Evolutionary conservation across 2,797 vertebrate genomes (phyloP).

Genomic region (Glossophaga mutica): DNA sequence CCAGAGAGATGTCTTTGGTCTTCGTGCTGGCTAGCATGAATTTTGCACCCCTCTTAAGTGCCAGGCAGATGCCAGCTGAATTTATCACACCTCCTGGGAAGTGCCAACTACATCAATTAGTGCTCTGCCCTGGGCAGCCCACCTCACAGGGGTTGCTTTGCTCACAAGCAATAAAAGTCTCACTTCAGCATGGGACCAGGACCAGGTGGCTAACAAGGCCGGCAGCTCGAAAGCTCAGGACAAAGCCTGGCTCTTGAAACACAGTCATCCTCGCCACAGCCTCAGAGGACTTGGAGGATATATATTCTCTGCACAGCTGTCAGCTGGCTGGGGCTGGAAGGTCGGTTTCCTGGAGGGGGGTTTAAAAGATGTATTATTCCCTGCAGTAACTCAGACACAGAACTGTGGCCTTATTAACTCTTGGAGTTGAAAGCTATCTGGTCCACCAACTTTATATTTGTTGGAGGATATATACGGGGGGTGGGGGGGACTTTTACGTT

Average conservation of each 20-base stretch:
- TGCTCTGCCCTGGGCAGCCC: not conserved
- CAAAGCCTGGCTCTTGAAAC: not conserved
- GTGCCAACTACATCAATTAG: conserved; percentile 22
- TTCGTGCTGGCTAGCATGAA: not conserved
- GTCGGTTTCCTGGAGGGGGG: not conserved
- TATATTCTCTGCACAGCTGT: not conserved
- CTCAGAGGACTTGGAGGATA: not conserved
- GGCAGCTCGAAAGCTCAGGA: not conserved
- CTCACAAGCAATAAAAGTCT: not conserved
- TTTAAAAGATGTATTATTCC: not conserved
- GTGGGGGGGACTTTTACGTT: not conserved
- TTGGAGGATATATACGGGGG: not conserved
- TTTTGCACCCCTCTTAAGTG: conserved; percentile 36
- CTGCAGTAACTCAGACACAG: not conserved
- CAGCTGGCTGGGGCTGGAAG: not conserved
- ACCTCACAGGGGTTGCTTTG: not conserved
- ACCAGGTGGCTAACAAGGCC: not conserved
- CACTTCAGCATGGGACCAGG: not conserved
- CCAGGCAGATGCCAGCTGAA: conserved; percentile 48
- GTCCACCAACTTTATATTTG: not conserved
- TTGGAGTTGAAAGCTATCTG: not conserved
- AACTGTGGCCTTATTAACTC: not conserved
- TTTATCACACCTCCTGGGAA: conserved; percentile 11
- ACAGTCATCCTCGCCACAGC: not conserved
- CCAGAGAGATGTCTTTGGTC: not conserved